Percentiles rank a stretch among this genome's conserved stretches.
Evolutionary conservation across 2,113 vertebrate species (phyloP).

Genomic region (Grallaria varia): DNA sequence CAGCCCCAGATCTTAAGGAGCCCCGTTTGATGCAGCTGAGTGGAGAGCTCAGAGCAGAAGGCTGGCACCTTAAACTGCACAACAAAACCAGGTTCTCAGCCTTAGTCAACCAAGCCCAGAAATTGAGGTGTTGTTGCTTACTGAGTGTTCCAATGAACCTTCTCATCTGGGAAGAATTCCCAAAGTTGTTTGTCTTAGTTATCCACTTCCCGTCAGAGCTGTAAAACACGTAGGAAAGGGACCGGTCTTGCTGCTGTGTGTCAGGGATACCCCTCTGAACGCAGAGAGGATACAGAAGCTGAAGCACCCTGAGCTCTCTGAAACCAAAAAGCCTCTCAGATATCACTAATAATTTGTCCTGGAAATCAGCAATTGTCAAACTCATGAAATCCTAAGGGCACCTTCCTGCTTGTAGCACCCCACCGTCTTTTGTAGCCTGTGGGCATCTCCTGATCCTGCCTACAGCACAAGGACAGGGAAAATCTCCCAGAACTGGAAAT

Average conservation of each 20-base stretch:
- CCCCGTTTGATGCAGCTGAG: neutral
- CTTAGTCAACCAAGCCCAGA: neutral
- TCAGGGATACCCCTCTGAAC: neutral
- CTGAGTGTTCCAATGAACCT: neutral
- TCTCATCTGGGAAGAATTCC: neutral
- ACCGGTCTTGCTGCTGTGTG: neutral
- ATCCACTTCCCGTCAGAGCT: neutral
- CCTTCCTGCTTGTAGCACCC: neutral
- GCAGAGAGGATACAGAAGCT: neutral
- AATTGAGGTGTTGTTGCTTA: neutral
- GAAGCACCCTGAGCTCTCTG: neutral
- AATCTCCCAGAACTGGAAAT: neutral
- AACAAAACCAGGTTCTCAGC: neutral
- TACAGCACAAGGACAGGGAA: neutral
- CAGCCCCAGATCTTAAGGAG: neutral
- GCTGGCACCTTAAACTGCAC: neutral
- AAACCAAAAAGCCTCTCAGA: neutral
- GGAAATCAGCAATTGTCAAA: neutral
- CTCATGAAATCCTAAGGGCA: neutral
- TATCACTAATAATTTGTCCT: neutral
- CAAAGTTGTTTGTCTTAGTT: neutral
- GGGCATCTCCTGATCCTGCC: neutral
- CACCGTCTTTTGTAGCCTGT: neutral
- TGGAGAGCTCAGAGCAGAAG: neutral
- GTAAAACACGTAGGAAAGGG: neutral